phyloP scores from a whole-genome alignment of 1,140 invertebrate species.

The Apis dorsata region DNA sequence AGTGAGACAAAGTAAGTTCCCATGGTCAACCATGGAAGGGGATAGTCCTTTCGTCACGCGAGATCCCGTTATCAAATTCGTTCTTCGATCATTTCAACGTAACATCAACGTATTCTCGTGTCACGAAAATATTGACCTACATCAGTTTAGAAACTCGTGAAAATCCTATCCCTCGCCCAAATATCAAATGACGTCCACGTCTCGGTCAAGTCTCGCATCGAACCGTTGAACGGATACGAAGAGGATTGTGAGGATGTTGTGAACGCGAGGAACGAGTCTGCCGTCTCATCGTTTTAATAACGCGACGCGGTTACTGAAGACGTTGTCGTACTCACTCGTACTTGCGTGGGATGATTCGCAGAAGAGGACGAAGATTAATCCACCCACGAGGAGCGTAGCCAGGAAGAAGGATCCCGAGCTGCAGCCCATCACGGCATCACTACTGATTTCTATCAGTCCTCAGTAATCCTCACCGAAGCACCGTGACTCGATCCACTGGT shows the following conservation, averaged over 20 bases:
- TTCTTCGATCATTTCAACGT: background rate
- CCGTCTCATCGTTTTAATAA: background rate
- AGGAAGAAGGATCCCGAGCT: slow-evolving; percentile 75
- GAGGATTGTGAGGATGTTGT: background rate
- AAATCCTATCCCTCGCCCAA: background rate
- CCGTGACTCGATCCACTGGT: slow-evolving; percentile 42
- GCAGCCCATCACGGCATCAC: slow-evolving; percentile 79
- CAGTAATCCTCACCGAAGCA: slow-evolving; percentile 56
- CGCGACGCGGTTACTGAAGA: background rate
- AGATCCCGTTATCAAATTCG: slow-evolving; percentile 7
- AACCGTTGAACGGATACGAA: background rate
- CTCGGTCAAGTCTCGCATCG: background rate
- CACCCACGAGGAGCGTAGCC: slow-evolving; percentile 75
- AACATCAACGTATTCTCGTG: background rate
- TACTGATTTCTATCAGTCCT: slow-evolving; percentile 68
- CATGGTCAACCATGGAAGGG: background rate
- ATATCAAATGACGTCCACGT: background rate
- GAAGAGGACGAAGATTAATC: slow-evolving; percentile 70
- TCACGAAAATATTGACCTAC: slow-evolving; percentile 8
- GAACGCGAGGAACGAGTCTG: background rate
- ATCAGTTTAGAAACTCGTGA: background rate
- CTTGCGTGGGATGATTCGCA: slow-evolving; percentile 69
- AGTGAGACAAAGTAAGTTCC: background rate
- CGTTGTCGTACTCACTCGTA: slow-evolving; percentile 68
- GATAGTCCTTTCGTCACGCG: background rate